Percentiles rank a stretch among this genome's conserved stretches.
phyloP scores from a whole-genome alignment of 2,888 invertebrate genomes.

The Ophonus ardosiacus region DNA sequence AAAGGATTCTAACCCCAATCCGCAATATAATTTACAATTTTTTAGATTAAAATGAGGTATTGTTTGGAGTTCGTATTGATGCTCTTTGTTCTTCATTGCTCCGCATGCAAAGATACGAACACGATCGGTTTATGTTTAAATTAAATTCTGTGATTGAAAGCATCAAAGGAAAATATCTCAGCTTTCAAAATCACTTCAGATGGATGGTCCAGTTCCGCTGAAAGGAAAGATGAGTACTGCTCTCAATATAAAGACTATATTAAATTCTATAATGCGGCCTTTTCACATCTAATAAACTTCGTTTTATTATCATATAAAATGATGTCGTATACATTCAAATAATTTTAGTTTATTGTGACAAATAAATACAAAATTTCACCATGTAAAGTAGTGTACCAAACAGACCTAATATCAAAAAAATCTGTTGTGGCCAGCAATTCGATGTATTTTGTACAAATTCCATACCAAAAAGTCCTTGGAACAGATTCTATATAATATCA shows the following conservation, averaged over 20 bases:
- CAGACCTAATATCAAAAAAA: too few species aligned
- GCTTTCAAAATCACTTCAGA: not conserved
- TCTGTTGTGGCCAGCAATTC: too few species aligned
- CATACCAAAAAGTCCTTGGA: too few species aligned
- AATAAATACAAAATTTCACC: too few species aligned
- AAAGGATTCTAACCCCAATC: not conserved
- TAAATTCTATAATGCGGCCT: not conserved
- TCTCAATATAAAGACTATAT: not conserved
- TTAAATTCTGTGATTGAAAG: not conserved
- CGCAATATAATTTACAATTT: not conserved
- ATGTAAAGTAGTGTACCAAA: too few species aligned
- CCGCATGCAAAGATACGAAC: not conserved
- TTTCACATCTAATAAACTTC: not conserved
- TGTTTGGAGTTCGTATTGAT: too few species aligned
- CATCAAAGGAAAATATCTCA: slow-evolving; percentile 2
- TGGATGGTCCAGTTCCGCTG: not conserved
- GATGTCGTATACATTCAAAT: too few species aligned
- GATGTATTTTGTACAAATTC: too few species aligned
- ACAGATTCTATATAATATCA: too few species aligned
- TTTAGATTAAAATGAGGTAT: too few species aligned
- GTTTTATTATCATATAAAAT: too few species aligned
- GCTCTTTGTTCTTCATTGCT: not conserved
- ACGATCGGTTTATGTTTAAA: not conserved
- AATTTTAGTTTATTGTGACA: too few species aligned
- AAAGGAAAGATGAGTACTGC: not conserved